Base-by-base conservation (phyloP, 2,797 vertebrate genomes). In the Pangasius sanitwongsei region DNA sequence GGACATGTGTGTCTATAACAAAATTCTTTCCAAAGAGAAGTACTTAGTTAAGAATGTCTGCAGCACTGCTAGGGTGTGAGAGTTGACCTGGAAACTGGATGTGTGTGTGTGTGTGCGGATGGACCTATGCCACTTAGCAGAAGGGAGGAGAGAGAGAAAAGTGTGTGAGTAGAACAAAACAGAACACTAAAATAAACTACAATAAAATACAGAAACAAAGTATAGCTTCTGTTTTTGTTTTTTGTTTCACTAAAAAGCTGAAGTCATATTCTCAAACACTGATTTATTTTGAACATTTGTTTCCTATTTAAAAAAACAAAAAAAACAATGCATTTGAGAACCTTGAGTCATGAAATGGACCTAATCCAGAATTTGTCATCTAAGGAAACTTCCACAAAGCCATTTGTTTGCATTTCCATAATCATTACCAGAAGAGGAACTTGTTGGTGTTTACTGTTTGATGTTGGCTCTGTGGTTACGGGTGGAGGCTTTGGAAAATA, bases 401-500 rank as follows among this genome's bases (percentile, higher is more conserved):
- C n/a, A 18, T 18, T 31, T 25, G 53, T 61, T 85, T 70, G 6
- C 50, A n/a, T 89, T 86, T 86, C 55, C 77, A 53, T 88, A 7
- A 53, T 75, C 67, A 83, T 65, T 65, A 48, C 7, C 59, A n/a
- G 25, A 83, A 55, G 86, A 53, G 44, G 41, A 34, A 67, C 23
- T 23, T 11, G 16, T 11, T 12, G 34, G 31, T 31, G 63, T 1
- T 87, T 63, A 75, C 15, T 72, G 7, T 48, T 87, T 13, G 80
- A 16, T 82, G n/a, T 55, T 80, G 41, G 16, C 20, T 1, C 78
- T 23, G 41, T 74, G 48, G 53, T 83, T 18, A 63, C 7, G 41
- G 44, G 18, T 31, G 80, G 6, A 84, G 87, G 41, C 20, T 20
- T 41, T 88, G 91, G 89, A 86, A 86, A 87, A 85, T 74, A 67